Evolutionary conservation across 2,888 invertebrate species (phyloP).

Genomic region (Drepana falcataria): DNA sequence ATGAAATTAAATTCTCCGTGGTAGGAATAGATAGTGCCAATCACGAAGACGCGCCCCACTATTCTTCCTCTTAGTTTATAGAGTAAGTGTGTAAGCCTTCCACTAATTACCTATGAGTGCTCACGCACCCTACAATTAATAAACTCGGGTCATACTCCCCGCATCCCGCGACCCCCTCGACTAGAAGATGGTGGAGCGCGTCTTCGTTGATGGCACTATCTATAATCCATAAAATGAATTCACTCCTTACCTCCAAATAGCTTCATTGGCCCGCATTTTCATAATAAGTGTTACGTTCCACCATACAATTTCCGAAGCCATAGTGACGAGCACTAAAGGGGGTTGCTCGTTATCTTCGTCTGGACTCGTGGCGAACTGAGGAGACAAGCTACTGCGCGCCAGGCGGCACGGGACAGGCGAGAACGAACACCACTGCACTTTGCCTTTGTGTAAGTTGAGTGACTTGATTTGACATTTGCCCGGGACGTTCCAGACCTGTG

Average conservation of each 20-base stretch:
- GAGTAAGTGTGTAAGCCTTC: too few species aligned
- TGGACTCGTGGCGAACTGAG: slow-evolving; percentile 14
- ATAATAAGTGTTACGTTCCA: slow-evolving; percentile 72
- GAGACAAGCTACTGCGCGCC: slow-evolving; percentile 28
- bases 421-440: slow-evolving; percentile 73
- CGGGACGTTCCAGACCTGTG: slow-evolving; percentile 71
- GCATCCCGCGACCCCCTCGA: too few species aligned
- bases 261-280: slow-evolving; percentile 34
- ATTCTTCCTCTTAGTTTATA: too few species aligned
- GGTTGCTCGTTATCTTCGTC: slow-evolving; percentile 43
- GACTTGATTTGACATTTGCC: slow-evolving; percentile 51
- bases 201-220: too few species aligned
- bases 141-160: too few species aligned
- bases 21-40: too few species aligned
- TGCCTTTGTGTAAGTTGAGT: slow-evolving; percentile 73
- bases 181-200: too few species aligned
- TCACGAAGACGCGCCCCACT: too few species aligned
- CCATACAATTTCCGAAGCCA: slow-evolving; percentile 79
- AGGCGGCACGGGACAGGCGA: slow-evolving; percentile 66
- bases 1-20: too few species aligned
- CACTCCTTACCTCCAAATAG: slow-evolving; percentile 38
- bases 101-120: too few species aligned
- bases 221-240: too few species aligned
- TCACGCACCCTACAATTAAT: too few species aligned
- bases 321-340: slow-evolving; percentile 73